These are phyloP conservation scores for Clusia tigrina DNA, from an alignment of 2,888 invertebrate genomes.

Conservation along the genomic window DNA sequence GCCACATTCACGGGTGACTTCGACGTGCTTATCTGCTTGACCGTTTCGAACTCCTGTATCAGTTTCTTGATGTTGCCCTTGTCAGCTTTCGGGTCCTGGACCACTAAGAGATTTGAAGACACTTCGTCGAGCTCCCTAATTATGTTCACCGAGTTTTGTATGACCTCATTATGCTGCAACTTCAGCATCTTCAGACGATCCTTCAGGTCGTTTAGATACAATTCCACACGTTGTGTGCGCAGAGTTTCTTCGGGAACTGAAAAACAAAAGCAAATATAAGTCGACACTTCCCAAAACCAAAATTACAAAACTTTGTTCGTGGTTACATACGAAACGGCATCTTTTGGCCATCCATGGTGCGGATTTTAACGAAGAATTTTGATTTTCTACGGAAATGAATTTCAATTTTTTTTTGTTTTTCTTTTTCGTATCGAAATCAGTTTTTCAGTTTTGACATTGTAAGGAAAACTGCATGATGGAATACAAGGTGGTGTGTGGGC, in stretches of 20 bases:
- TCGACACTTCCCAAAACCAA: background rate
- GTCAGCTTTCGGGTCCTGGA: conserved; percentile 22
- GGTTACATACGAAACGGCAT: conserved; percentile 31
- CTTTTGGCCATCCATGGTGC: too few relatives aligned
- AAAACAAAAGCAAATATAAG: background rate
- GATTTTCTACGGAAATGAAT: too few relatives aligned
- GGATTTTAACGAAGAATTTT: too few relatives aligned
- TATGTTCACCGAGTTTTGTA: conserved; percentile 43
- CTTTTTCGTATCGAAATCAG: too few relatives aligned
- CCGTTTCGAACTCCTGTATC: conserved; percentile 47
- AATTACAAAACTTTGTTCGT: background rate
- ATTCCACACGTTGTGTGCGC: conserved; percentile 41
- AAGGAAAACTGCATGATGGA: too few relatives aligned
- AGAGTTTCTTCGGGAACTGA: conserved; percentile 35
- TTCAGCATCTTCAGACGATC: conserved; percentile 42
- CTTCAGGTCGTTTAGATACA: conserved; percentile 46
- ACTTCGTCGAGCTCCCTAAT: conserved; percentile 50
- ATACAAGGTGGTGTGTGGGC: too few relatives aligned
- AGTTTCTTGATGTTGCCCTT: conserved; percentile 40
- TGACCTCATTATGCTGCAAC: conserved; percentile 41
- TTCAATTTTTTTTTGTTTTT: too few relatives aligned
- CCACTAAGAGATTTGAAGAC: conserved; percentile 32
- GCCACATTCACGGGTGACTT: conserved; percentile 16
- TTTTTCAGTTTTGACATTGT: too few relatives aligned
- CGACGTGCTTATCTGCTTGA: conserved; percentile 18